Evolutionary conservation across 2,113 vertebrate species (phyloP).

Genomic region (Notothenia rossii): DNA sequence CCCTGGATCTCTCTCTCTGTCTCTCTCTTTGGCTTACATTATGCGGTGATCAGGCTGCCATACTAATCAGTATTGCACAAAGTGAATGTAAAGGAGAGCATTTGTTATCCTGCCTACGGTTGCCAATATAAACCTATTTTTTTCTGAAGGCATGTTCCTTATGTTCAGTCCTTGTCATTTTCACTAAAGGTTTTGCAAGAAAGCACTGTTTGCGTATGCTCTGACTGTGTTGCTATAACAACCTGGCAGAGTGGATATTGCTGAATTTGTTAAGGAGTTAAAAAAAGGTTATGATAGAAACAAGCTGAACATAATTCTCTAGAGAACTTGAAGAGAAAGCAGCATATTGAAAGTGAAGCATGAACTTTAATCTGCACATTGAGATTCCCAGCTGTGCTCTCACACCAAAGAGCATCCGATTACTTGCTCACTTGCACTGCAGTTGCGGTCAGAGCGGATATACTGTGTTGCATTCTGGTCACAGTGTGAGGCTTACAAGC

Average conservation of each 20-base stretch:
- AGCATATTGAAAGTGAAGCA: conserved; percentile 29
- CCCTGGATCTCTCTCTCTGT: neutral
- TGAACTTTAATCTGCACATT: conserved; percentile 14
- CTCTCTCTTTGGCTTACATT: conserved; percentile 41
- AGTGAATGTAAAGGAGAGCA: conserved; percentile 65
- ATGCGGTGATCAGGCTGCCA: conserved; percentile 48
- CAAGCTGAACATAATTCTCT: conserved; percentile 18
- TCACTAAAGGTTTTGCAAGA: conserved; percentile 27
- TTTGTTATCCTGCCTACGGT: conserved; percentile 28
- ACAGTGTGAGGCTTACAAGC: conserved; percentile 65
- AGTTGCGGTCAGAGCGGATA: conserved; percentile 32
- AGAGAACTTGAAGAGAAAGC: conserved; percentile 1
- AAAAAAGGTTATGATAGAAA: conserved; percentile 28
- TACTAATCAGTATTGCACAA: conserved; percentile 70
- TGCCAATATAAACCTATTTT: conserved; percentile 45
- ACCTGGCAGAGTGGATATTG: conserved; percentile 61
- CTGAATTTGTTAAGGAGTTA: conserved; percentile 53
- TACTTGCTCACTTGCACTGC: conserved; percentile 41
- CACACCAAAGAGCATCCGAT: conserved; percentile 48
- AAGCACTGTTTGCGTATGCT: conserved; percentile 67
- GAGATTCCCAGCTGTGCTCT: conserved; percentile 58
- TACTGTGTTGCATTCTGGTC: conserved; percentile 69
- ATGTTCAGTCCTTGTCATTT: conserved; percentile 47
- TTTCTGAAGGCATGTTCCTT: conserved; percentile 47
- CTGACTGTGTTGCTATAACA: conserved; percentile 70